Evolutionary conservation across 2,888 invertebrate species (phyloP), one percentile per base, ranked within the genome.

Genomic region (Eumerus sabulonum): DNA sequence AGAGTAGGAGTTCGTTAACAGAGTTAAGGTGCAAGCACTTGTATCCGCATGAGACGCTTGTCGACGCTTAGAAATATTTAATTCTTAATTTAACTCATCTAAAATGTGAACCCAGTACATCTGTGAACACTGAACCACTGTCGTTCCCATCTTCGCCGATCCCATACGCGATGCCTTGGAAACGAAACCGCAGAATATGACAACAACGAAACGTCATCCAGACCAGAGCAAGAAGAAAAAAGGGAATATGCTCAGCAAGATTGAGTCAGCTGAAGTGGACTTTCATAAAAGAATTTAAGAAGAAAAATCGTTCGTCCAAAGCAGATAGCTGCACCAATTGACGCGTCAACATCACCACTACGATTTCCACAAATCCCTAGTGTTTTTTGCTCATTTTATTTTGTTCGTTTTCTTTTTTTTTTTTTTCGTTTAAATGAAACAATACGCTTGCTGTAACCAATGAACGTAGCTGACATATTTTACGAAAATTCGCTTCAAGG

Each of bases 401-500:
- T 38, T 54, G 40, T 59, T 53, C 7, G 7, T 27, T 27, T 27
- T 27, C 7, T 27, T 27, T 4, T 17, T 68, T 53, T 74, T 66
- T 51, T 48, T 63, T 68, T 9, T 51, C 42, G 40, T 40, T 4
- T 14, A 17, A 27, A 50, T 13, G 13, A 18, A 17, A 36, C 35
- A 38, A 45, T 27, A 27, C 27, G 54, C 27, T 50, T 44, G 40
- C 53, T 72, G 50, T 79, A 79, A 60, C 79, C 59, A 79, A 79
- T 79, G 79, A 79, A 74, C 70, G 74, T 70, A 68, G 79, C 79
- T 70, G 74, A 74, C 63, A 68, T 59, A 64, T 79, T 79, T 64
- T 74, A 74, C 74, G 74, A 79, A 19, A 79, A 73, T 64, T 64
- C 79, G 56, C 47, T 79, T 74, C 74, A 79, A 70, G 79, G 73